Percentiles rank a stretch among this genome's conserved stretches.
Evolutionary conservation across 53 echinoderm and acorn worm genomes (phyloP).

Genomic region (Temnopleurus reevesii): DNA sequence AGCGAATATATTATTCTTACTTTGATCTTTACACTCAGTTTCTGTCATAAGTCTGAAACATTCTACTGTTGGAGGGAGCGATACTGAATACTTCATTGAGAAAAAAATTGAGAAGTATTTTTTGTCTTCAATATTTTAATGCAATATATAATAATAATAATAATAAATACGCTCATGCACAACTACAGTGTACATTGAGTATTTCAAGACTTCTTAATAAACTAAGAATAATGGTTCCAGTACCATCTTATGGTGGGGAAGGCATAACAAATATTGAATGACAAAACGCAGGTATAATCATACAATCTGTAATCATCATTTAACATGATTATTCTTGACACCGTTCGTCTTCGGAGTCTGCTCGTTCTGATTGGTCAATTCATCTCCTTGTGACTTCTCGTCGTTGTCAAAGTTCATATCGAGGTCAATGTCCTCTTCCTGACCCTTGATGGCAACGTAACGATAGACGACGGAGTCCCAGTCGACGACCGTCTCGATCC

Average conservation of each 20-base stretch:
- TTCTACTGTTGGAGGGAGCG: not conserved
- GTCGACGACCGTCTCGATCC: slow-evolving; percentile 87
- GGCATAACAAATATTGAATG: no score
- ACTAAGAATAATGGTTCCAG: no score
- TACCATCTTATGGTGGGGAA: no score
- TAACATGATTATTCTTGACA: slow-evolving; percentile 28
- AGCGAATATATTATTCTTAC: not conserved
- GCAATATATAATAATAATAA: no score
- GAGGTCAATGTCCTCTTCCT: slow-evolving; percentile 66
- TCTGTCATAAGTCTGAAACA: no score
- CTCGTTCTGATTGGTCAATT: not conserved
- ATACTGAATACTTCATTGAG: not conserved
- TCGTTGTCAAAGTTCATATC: slow-evolving; percentile 17
- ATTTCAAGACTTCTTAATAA: no score
- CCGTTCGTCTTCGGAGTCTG: slow-evolving; percentile 35
- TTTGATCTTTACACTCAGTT: no score
- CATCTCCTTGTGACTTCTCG: not conserved
- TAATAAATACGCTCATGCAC: no score
- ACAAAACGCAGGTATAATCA: no score
- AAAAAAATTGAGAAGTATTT: not conserved
- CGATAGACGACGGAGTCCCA: slow-evolving; percentile 86
- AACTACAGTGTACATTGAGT: no score
- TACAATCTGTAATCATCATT: no score
- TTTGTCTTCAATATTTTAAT: no score
- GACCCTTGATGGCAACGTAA: slow-evolving; percentile 89